A percentile compares a stretch with the other conserved stretches of the same genome.
Conservation (phyloP, 1,140 invertebrate genomes). For the Lerema accius region DNA sequence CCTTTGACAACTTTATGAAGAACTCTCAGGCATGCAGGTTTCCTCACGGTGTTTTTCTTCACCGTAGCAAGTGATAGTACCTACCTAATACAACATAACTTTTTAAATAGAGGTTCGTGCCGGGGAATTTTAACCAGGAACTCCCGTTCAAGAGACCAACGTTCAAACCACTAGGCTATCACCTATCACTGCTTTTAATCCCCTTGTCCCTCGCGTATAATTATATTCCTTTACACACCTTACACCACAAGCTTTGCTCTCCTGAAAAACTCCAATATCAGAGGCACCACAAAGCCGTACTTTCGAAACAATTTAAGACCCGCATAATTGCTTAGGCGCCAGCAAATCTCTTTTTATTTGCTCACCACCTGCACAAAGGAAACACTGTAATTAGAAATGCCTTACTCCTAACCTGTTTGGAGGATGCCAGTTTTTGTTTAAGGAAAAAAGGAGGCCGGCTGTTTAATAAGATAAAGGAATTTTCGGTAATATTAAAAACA, state of each 20-base stretch:
- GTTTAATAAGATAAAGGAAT: background rate
- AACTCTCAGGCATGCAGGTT: too few relatives aligned
- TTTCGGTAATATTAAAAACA: too few relatives aligned
- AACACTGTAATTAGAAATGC: constrained; percentile 24
- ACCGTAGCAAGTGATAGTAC: too few relatives aligned
- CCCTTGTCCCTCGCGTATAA: too few relatives aligned
- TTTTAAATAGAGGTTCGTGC: too few relatives aligned
- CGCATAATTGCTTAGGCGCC: constrained; percentile 22
- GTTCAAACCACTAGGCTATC: too few relatives aligned
- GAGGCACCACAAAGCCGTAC: constrained; percentile 1
- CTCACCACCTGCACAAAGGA: constrained; percentile 21
- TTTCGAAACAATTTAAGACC: constrained; percentile 18
- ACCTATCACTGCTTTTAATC: too few relatives aligned
- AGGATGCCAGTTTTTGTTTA: background rate
- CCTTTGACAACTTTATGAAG: too few relatives aligned
- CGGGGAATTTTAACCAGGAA: too few relatives aligned
- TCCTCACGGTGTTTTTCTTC: too few relatives aligned
- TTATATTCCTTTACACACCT: background rate
- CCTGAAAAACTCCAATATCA: constrained; percentile 17
- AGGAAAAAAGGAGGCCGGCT: background rate
- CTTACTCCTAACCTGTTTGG: constrained; percentile 8
- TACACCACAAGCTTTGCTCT: background rate
- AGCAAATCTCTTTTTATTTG: constrained; percentile 20
- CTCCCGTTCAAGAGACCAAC: too few relatives aligned
- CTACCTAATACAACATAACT: too few relatives aligned